Percentiles rank a stretch among this genome's conserved stretches.
These are phyloP conservation scores for Parnassius apollo DNA, from an alignment of 2,888 invertebrate genomes.

Conservation along the genomic window DNA sequence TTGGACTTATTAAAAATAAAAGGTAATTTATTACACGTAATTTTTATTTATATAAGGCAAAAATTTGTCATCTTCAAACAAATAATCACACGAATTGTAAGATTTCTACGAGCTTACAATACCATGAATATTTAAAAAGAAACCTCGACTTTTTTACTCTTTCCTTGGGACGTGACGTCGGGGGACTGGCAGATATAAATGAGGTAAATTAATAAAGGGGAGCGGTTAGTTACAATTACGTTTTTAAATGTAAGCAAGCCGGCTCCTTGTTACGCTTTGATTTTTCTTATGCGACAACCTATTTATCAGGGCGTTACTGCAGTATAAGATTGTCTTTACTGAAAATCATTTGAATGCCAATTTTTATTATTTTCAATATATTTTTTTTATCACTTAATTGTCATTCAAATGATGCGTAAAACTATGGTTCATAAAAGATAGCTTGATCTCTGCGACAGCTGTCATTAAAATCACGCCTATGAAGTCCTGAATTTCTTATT, in stretches of 20 bases:
- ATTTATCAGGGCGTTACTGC: slow-evolving; percentile 56
- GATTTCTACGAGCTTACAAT: slow-evolving; percentile 38
- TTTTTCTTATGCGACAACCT: slow-evolving; percentile 77
- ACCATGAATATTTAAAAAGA: slow-evolving; percentile 70
- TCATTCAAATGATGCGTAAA: no score
- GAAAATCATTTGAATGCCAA: slow-evolving; percentile 16
- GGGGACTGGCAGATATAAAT: slow-evolving; percentile 63
- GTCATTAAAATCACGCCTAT: no score
- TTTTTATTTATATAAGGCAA: no score
- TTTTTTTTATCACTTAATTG: no score
- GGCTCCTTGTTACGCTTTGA: slow-evolving; percentile 71
- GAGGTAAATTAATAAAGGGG: slow-evolving; percentile 79
- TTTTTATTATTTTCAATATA: neutral
- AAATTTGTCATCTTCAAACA: slow-evolving; percentile 37
- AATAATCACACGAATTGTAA: slow-evolving; percentile 42
- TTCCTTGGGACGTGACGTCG: slow-evolving; percentile 56
- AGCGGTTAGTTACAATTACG: slow-evolving; percentile 80
- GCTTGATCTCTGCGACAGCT: no score
- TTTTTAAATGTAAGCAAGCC: slow-evolving; percentile 79
- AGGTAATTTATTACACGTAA: no score
- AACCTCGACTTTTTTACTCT: slow-evolving; percentile 51
- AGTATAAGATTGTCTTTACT: slow-evolving; percentile 38
- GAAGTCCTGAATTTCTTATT: no score
- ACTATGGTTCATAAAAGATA: no score
- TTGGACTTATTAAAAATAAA: no score